A percentile compares a stretch with the other conserved stretches of the same genome.
Evolutionary conservation across 2,113 vertebrate genomes (phyloP).

Genomic region (Pontoporia blainvillei): DNA sequence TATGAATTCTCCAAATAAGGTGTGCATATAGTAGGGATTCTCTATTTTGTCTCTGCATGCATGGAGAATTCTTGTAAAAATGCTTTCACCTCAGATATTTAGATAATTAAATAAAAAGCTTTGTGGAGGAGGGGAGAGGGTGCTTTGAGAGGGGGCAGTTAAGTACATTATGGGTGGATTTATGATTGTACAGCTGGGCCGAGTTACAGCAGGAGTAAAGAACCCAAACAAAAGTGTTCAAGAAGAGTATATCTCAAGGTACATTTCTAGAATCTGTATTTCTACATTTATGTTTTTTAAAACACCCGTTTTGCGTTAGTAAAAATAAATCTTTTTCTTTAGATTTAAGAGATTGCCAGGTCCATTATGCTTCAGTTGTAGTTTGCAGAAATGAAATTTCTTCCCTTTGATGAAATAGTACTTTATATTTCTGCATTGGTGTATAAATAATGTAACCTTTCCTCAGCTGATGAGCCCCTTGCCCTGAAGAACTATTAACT

Average conservation of each 20-base stretch:
- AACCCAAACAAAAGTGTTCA: conserved; percentile 27
- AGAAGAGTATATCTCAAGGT: conserved; percentile 15
- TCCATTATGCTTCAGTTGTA: background rate
- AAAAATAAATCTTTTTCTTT: conserved; percentile 28
- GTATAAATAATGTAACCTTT: background rate
- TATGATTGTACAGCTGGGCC: conserved; percentile 52
- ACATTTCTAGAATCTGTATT: conserved; percentile 26
- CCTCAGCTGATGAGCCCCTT: background rate
- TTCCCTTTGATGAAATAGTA: background rate
- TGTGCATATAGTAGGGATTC: background rate
- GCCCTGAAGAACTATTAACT: background rate
- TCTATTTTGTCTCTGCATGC: conserved; percentile 3
- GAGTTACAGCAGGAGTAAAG: background rate
- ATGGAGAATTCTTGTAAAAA: conserved; percentile 55
- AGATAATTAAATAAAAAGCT: conserved; percentile 64
- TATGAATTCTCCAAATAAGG: conserved; percentile 10
- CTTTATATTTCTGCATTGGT: background rate
- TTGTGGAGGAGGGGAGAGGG: background rate
- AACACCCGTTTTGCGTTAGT: conserved; percentile 19
- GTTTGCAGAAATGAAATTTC: conserved; percentile 1
- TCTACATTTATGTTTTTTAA: background rate
- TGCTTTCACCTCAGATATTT: conserved; percentile 58
- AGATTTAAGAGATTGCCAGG: background rate
- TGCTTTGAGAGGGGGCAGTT: conserved; percentile 7
- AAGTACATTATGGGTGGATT: conserved; percentile 41